phyloP scores from a whole-genome alignment of 2,797 vertebrate genomes.

The Apogon talboti region DNA sequence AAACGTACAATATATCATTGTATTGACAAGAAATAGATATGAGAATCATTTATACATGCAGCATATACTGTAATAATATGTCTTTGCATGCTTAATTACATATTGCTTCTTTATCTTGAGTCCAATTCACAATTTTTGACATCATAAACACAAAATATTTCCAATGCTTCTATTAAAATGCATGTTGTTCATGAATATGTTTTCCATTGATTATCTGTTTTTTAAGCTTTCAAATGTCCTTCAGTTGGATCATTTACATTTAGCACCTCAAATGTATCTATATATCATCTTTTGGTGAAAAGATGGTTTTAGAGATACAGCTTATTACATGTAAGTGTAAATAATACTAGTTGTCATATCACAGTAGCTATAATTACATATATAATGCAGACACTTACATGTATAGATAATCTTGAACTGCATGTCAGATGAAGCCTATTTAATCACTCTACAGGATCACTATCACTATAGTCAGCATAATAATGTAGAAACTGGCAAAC shows the following conservation, averaged over 20 bases:
- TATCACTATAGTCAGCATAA: background rate
- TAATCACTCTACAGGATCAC: background rate
- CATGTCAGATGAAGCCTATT: background rate
- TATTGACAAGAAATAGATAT: too few relatives aligned
- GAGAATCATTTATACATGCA: too few relatives aligned
- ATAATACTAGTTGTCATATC: background rate
- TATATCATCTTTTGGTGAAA: background rate
- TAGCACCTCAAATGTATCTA: background rate
- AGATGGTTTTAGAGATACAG: background rate
- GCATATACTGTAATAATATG: too few relatives aligned
- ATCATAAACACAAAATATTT: background rate
- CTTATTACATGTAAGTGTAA: background rate
- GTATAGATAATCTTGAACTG: background rate
- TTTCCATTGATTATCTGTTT: background rate
- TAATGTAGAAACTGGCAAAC: constrained; percentile 7
- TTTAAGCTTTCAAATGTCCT: background rate
- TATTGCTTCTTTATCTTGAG: background rate
- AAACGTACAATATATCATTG: too few relatives aligned
- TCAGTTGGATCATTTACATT: background rate
- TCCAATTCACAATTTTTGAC: too few relatives aligned
- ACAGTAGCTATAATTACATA: constrained; percentile 2
- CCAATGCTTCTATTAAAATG: background rate
- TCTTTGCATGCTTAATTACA: too few relatives aligned
- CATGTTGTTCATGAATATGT: background rate
- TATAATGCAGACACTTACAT: background rate